phyloP scores from a whole-genome alignment of 1,140 invertebrate species.

The Macrocentrus cingulum region DNA sequence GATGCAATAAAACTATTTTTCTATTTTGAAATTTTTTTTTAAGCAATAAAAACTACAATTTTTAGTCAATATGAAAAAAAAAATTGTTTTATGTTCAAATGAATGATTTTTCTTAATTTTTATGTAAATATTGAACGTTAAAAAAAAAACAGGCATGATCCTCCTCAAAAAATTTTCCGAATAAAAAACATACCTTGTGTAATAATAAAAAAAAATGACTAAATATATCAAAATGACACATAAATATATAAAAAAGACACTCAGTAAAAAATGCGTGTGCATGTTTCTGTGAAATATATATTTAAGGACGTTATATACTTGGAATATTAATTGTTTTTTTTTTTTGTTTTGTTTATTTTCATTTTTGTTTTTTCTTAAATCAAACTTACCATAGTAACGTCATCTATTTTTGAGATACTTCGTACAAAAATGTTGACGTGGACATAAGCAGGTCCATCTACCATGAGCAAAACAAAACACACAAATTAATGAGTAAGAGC shows the following conservation, averaged over 20 bases:
- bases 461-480: conserved; percentile 59
- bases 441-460: conserved; percentile 88
- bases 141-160: no score
- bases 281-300: background rate
- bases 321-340: background rate
- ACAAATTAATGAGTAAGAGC: conserved; percentile 50
- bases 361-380: conserved; percentile 33
- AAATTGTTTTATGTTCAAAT: no score
- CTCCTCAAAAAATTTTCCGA: no score
- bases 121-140: no score
- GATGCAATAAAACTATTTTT: no score
- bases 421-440: conserved; percentile 96
- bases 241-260: conserved; percentile 28
- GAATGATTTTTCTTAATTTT: no score
- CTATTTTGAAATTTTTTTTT: no score
- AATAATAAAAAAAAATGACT: no score
- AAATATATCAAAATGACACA: no score
- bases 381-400: conserved; percentile 95
- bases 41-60: no score
- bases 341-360: background rate
- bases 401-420: conserved; percentile 98
- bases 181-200: no score
- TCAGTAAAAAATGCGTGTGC: conserved; percentile 23
- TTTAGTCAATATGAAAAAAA: no score
- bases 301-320: background rate